Conservation (phyloP, 2,113 vertebrate genomes). For the Oceanites oceanicus region DNA sequence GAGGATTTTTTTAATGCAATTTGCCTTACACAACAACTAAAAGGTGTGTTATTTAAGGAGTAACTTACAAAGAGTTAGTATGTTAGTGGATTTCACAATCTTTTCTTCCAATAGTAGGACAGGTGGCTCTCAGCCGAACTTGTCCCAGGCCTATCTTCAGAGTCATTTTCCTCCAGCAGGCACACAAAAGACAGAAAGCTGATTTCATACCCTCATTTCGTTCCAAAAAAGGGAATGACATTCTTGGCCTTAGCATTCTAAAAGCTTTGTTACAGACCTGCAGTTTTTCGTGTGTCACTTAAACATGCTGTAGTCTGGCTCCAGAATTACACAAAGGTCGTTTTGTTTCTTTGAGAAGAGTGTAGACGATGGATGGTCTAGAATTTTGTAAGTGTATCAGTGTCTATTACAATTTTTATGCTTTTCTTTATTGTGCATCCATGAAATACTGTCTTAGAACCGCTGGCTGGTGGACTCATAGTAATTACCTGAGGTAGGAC, state of each 20-base stretch:
- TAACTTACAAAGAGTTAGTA: not conserved
- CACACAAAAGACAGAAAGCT: not conserved
- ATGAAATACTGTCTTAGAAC: not conserved
- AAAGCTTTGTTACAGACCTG: not conserved
- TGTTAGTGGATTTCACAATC: not conserved
- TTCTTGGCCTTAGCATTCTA: not conserved
- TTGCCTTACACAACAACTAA: not conserved
- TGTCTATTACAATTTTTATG: not conserved
- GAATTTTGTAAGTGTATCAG: not conserved
- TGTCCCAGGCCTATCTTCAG: not conserved
- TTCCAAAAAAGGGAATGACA: not conserved
- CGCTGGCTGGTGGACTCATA: not conserved
- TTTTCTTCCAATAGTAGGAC: not conserved
- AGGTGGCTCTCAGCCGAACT: not conserved
- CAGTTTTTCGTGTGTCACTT: not conserved
- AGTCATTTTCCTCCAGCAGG: not conserved
- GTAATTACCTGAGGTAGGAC: not conserved
- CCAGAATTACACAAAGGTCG: not conserved
- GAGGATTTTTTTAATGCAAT: not conserved
- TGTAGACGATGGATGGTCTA: not conserved
- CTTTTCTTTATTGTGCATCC: not conserved
- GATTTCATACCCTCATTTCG: not conserved
- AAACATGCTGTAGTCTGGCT: not conserved
- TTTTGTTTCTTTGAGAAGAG: not conserved
- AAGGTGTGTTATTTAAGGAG: not conserved